Evolutionary conservation across 2,113 vertebrate genomes (phyloP).

Genomic region (Acrocephalus arundinaceus): DNA sequence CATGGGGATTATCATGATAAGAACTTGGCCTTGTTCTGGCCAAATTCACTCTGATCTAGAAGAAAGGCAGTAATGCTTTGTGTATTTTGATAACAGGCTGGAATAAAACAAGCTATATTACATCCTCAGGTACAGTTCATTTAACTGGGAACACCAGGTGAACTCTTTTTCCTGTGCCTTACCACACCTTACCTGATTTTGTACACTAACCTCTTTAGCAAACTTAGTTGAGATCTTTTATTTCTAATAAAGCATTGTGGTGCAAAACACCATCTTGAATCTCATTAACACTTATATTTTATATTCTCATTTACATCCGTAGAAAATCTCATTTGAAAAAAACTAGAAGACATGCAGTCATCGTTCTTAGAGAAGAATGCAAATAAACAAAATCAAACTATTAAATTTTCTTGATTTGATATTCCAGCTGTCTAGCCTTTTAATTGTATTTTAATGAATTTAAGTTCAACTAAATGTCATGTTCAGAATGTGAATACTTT

Average conservation of each 20-base stretch:
- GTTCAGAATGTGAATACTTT: slow-evolving; percentile 52
- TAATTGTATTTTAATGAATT: slow-evolving; percentile 61
- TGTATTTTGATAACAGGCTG: neutral
- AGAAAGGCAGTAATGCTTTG: neutral
- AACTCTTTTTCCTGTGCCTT: neutral
- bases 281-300: neutral
- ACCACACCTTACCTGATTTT: neutral
- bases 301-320: neutral
- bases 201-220: neutral
- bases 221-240: neutral
- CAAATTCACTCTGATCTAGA: neutral
- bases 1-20: slow-evolving; percentile 18
- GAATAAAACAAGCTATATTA: neutral
- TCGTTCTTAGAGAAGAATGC: slow-evolving; percentile 14
- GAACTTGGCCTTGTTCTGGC: neutral
- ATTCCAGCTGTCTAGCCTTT: slow-evolving; percentile 23
- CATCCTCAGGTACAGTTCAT: neutral
- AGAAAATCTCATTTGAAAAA: neutral
- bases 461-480: slow-evolving; percentile 11
- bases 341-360: neutral
- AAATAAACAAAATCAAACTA: slow-evolving; percentile 40
- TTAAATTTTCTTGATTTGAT: slow-evolving; percentile 2
- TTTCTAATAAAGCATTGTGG: neutral
- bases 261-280: neutral
- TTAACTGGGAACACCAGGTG: neutral